Percentiles rank a stretch among this genome's conserved stretches.
These are phyloP conservation scores for Vombatus ursinus DNA, from an alignment of 2,113 vertebrate genomes.

Conservation along the genomic window DNA sequence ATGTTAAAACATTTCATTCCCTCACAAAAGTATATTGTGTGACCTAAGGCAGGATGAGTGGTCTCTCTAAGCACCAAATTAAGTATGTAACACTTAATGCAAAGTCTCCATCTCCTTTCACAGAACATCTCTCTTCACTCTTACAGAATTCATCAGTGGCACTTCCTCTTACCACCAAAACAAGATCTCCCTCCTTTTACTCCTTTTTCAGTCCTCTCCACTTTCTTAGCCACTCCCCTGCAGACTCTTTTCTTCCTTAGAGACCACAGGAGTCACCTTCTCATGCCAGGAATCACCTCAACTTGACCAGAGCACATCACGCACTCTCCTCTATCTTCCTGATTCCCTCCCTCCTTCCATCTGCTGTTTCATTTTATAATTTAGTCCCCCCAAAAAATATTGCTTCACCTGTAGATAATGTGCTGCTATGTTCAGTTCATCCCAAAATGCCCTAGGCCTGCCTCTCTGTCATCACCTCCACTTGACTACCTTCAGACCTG, in stretches of 20 bases:
- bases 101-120: background rate
- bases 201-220: background rate
- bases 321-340: background rate
- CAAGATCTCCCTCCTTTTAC: background rate
- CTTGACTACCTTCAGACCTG: too few relatives aligned
- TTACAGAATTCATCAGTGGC: background rate
- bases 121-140: background rate
- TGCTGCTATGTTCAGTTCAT: background rate
- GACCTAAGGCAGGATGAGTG: too few relatives aligned
- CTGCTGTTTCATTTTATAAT: background rate
- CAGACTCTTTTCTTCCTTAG: background rate
- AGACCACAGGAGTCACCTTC: background rate
- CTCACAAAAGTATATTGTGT: background rate
- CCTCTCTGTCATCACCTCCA: background rate
- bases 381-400: background rate
- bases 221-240: too few relatives aligned
- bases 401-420: background rate
- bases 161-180: background rate
- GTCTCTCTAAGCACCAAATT: too few relatives aligned
- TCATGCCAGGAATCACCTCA: background rate
- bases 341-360: background rate
- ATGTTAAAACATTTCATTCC: background rate
- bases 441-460: background rate
- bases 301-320: background rate
- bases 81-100: too few relatives aligned